Evolutionary conservation across 2,797 vertebrate species (phyloP).

Genomic region (Tenualosa ilisha): DNA sequence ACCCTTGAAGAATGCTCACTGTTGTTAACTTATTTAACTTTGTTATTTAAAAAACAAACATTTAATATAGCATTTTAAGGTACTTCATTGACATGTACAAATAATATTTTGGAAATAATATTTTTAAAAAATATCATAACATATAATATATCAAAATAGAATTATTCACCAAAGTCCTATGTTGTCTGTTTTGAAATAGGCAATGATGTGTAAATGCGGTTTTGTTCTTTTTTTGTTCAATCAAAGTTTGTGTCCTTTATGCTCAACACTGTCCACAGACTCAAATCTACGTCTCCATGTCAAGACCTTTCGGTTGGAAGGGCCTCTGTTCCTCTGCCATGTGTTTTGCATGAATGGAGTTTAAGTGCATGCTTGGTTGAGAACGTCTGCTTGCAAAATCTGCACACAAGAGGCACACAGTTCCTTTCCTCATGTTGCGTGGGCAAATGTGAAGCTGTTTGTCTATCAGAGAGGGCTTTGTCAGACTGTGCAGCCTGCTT

Average conservation of each 20-base stretch:
- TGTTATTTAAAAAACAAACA: neutral
- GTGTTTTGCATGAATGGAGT: conserved; percentile 97
- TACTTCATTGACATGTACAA: conserved; percentile 23
- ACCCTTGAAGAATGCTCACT: neutral
- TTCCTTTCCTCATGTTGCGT: conserved; percentile 84
- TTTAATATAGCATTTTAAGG: conserved; percentile 17
- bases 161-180: conserved; percentile 3
- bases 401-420: conserved; percentile 49
- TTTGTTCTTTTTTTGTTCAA: conserved; percentile 64
- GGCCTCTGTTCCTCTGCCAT: conserved; percentile 93
- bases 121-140: conserved; percentile 10
- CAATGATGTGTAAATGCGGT: conserved; percentile 68
- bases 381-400: conserved; percentile 79
- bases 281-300: conserved; percentile 83
- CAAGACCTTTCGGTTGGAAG: conserved; percentile 90
- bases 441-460: conserved; percentile 51
- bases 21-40: neutral
- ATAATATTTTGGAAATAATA: conserved; percentile 8
- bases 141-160: conserved; percentile 24
- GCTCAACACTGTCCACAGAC: neutral
- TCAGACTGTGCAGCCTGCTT: conserved; percentile 82
- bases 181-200: conserved; percentile 8
- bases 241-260: neutral
- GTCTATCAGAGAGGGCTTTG: conserved; percentile 67
- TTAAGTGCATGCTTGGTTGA: conserved; percentile 96